Conservation (phyloP, 2,888 invertebrate genomes). For the Leptinotarsa tumamoca region DNA sequence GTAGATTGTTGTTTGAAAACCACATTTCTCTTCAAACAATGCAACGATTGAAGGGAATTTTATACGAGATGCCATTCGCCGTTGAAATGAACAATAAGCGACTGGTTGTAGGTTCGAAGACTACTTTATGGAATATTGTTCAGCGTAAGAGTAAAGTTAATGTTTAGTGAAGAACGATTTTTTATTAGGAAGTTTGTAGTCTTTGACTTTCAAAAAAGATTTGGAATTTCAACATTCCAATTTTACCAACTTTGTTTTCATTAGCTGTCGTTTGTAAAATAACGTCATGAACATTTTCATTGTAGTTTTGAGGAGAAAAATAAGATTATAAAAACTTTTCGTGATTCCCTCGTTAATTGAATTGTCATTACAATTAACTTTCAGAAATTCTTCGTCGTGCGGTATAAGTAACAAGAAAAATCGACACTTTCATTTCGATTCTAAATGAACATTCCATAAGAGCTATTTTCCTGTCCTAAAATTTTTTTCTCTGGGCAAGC, state of each 20-base stretch:
- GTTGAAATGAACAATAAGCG: too few relatives aligned
- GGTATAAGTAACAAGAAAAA: neutral
- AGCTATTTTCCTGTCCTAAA: neutral
- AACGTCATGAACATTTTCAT: neutral
- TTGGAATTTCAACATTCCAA: too few relatives aligned
- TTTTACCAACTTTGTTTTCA: too few relatives aligned
- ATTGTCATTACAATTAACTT: conserved; percentile 6
- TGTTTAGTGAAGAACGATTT: too few relatives aligned
- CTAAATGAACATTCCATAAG: conserved; percentile 10
- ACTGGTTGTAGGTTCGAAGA: too few relatives aligned
- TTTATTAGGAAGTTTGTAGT: too few relatives aligned
- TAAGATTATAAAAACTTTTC: neutral
- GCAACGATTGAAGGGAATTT: neutral
- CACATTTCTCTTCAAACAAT: conserved; percentile 1
- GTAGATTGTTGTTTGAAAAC: neutral
- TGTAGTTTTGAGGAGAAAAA: neutral
- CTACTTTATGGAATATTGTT: too few relatives aligned
- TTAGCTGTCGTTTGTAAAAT: too few relatives aligned
- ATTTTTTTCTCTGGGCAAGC: conserved; percentile 30
- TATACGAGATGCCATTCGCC: neutral
- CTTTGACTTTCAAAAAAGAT: too few relatives aligned
- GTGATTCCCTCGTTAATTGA: neutral
- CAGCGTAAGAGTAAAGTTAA: too few relatives aligned
- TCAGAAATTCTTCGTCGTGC: conserved; percentile 2
- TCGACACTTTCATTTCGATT: neutral